phyloP scores from a whole-genome alignment of 2,797 vertebrate species.

The Spatula clypeata region DNA sequence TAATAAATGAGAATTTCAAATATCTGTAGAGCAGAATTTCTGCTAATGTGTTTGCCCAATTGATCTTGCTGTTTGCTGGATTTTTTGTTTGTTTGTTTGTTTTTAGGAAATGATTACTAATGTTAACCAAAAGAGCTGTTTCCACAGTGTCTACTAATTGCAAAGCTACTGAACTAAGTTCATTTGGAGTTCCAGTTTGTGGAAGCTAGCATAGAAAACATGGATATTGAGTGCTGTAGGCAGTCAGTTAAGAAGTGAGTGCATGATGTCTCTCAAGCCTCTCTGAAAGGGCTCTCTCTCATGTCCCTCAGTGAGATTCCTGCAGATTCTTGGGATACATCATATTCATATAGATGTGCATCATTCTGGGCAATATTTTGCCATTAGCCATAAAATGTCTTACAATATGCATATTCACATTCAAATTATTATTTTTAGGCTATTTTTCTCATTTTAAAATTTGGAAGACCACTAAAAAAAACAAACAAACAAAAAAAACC shows the following conservation, averaged over 20 bases:
- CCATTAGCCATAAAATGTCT: neutral
- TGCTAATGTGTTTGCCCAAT: neutral
- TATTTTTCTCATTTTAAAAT: neutral
- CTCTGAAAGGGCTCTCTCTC: neutral
- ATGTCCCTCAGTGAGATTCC: neutral
- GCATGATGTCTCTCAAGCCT: neutral
- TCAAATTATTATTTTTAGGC: neutral
- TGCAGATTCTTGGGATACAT: neutral
- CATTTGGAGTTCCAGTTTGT: neutral
- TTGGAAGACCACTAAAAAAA: neutral
- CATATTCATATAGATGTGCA: accelerated
- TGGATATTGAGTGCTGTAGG: neutral
- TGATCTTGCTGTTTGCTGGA: neutral
- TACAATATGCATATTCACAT: neutral
- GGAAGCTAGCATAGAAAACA: neutral
- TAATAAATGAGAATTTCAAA: neutral
- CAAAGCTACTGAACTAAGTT: neutral
- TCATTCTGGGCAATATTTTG: neutral
- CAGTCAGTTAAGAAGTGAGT: neutral
- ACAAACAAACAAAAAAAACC: neutral
- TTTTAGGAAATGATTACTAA: neutral
- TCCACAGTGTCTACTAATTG: neutral
- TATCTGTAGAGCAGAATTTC: neutral
- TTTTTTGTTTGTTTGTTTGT: neutral
- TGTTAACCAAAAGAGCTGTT: accelerated